Base-by-base conservation (phyloP, 2,113 vertebrate species). In the Aramus guarauna region DNA sequence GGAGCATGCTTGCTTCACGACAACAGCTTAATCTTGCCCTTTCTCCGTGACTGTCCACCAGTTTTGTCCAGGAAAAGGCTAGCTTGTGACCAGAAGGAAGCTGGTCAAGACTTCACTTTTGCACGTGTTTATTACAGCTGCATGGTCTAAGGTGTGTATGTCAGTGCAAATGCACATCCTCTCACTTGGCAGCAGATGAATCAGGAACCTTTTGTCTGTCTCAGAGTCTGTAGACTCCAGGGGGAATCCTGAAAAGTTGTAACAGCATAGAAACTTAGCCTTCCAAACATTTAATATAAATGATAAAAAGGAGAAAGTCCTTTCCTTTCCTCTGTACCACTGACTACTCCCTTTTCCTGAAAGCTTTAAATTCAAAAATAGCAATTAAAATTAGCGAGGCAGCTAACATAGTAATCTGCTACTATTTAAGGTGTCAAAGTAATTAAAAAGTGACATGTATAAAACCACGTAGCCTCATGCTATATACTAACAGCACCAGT, bases 401-500 rank as follows among this genome's bases (percentile, higher is more conserved):
- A 56, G 10, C 9, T 81, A 47, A 74, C 13, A 41, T 4, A 75
- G 34, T 36, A 67, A 37, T 63, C 47, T 59, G 29, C 41, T 85
- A n/a, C 50, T 66, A 55, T 16, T 82, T 74, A 39, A 86, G 27
- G 14, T 45, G 3, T 48, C 29, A 81, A 67, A 78, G 20, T 22
- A 79, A 85, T 63, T 71, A 53, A 58, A 85, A 84, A 24, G 11
- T 73, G 36, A 17, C 9, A 18, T 67, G 9, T 55, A 63, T 17
- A 67, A 92, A 85, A 82, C 8, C 14, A 50, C 0, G 0, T 20
- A 55, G 60, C 32, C 6, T 63, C 32, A 72, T 2, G 3, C 3
- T 30, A 15, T 11, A 15, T n/a, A 43, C 34, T 84, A 87, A 87
- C 5, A 68, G 21, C 41, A 82, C 5, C 10, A 32, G 5, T 29